Evolutionary conservation across 1,140 invertebrate genomes (phyloP), one percentile per base, ranked within the genome.

Genomic region (Aphidius gifuensis): DNA sequence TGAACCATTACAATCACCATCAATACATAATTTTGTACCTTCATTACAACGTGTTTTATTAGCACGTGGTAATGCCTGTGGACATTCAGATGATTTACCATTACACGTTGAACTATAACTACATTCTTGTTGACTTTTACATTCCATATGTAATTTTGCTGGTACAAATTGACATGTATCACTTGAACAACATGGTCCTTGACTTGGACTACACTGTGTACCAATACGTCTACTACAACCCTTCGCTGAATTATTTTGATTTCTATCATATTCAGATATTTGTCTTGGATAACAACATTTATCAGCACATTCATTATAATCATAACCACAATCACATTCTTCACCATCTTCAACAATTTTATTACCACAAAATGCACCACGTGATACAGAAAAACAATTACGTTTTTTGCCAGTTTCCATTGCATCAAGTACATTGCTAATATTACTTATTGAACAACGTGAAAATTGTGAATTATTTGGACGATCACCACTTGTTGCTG

Each of bases 291-390:
- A 95, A 80, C 97, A 99, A 77, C 97, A 99, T 45, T 86, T 87
- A 70, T 98, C 94, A 62, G 86, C 86, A 80, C 97, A 99, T 74
- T 99, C 97, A 23, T 87, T 85, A 61, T 92, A 88, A 72, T 96
- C 92, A 76, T 97, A 99, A 32, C 97, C 97, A 77, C 97, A 99
- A 80, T 99, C 97, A 75, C 97, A 99, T 80, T 99, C 92, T 80
- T 99, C 97, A 9, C 93, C 95, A 42, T 89, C 90, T 80, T 99
- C 97, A 1, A 97, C 94, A 72, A 99, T 98, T 82, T 97, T 97
- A 79, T 99, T 99, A 11, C 97, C 97, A 82, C 97, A 99, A 85
- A 99, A 99, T 38, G 97, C 93, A 62, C 93, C 95, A 62, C 89
- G 90, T 58, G 91, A 93, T 39, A 89, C 92, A 83, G 84, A 80